Percentiles rank a stretch among this genome's conserved stretches.
These are phyloP conservation scores for Halesus radiatus DNA, from an alignment of 1,140 invertebrate genomes.

Conservation along the genomic window DNA sequence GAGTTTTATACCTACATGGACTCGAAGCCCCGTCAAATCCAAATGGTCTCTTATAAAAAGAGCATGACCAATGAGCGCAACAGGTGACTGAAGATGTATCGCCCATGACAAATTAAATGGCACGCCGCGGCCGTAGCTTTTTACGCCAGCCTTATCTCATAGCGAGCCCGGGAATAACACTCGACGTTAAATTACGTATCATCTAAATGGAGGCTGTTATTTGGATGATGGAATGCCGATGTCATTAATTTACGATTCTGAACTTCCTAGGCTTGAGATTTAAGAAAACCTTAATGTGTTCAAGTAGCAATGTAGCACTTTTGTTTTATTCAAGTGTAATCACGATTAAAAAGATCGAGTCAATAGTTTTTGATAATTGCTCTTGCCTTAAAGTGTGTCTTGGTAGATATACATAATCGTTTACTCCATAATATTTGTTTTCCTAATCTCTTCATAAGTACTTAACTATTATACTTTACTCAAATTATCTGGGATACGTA, in stretches of 20 bases:
- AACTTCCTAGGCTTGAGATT: not conserved
- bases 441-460: no score
- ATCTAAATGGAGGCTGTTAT: not conserved
- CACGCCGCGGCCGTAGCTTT: constrained; percentile 18
- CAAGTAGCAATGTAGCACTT: no score
- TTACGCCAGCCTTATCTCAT: not conserved
- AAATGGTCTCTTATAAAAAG: not conserved
- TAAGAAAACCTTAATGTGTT: no score
- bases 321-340: no score
- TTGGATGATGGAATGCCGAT: not conserved
- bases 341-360: no score
- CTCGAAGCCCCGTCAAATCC: not conserved
- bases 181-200: not conserved
- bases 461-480: no score
- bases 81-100: constrained; percentile 23
- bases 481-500: no score
- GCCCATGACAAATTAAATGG: constrained; percentile 22
- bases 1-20: no score
- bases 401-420: no score
- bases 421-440: no score
- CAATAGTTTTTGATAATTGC: no score
- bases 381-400: no score
- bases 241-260: constrained; percentile 7
- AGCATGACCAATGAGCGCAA: constrained; percentile 29
- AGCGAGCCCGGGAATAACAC: not conserved